Evolutionary conservation across 2,888 invertebrate genomes (phyloP), one percentile per base, ranked within the genome.

Genomic region (Cryptophagus acutangulus): DNA sequence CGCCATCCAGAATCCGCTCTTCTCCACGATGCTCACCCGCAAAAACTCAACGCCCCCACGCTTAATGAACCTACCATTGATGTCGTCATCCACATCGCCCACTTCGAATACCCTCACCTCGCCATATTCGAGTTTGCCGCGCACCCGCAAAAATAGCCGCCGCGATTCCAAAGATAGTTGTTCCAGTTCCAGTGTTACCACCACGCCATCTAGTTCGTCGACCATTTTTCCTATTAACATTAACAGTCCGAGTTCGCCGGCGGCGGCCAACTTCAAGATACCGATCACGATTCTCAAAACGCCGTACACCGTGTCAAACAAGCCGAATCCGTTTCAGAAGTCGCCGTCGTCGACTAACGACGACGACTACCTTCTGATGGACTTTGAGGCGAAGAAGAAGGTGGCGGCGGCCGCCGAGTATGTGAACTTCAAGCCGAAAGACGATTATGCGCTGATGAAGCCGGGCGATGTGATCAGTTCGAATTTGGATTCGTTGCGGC

Each of bases 141-240:
- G 71, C 29, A 71, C 71, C 13, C 52, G 61, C 33, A 52, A 57
- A 15, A 45, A 61, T 40, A 60, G 58, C 20, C 62, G 72, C n/a
- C 64, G 71, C 33, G 70, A 71, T 46, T 70, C 70, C 2, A 66
- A 65, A 46, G 71, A 72, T 40, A 70, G 69, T 40, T 62, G 63
- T 39, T 62, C 64, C 6, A 65, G 63, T 45, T 64, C 65, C 2
- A 63, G 69, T 45, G 67, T 73, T 2, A 77, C 79, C 1, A 77
- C 77, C 1, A 76, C 77, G 1, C 79, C 79, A 31, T 79, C 74
- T 2, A 72, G 72, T 40, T 67, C 78, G 3, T 75, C 76, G 40
- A 79, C 81, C 0, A 77, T 83, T 43, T 84, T 84, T 63, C 82
- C 83, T 1, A 74, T 83, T 55, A 81, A 78, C 43, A 64, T 81